A percentile compares a stretch with the other conserved stretches of the same genome.
Conservation (phyloP, 37 sponge, comb jelly and placozoan genomes). For the Crambe crambe region DNA sequence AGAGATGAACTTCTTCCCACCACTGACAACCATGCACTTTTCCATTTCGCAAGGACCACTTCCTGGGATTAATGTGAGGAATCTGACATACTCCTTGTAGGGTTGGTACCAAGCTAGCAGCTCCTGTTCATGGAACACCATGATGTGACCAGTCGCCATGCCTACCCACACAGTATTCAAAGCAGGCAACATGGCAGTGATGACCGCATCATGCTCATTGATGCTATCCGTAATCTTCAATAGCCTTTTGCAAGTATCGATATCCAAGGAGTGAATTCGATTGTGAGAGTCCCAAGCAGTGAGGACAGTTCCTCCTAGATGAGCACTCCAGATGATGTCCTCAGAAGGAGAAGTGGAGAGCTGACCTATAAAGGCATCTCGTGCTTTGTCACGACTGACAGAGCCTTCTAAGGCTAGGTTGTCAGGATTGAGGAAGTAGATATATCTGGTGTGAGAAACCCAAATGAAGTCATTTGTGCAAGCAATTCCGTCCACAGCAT, state of each 20-base stretch:
- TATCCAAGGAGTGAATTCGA: slow-evolving; percentile 41
- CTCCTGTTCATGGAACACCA: slow-evolving; percentile 63
- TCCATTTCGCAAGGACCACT: slow-evolving; percentile 65
- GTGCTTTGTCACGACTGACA: slow-evolving; percentile 16
- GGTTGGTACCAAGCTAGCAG: slow-evolving; percentile 62
- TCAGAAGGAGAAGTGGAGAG: slow-evolving; percentile 36
- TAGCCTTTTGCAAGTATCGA: slow-evolving; percentile 29
- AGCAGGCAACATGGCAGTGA: slow-evolving; percentile 71
- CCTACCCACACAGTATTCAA: slow-evolving; percentile 89
- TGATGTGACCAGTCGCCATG: slow-evolving; percentile 83
- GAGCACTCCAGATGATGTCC: slow-evolving; percentile 76
- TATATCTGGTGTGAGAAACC: slow-evolving; percentile 65
- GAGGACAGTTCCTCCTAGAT: slow-evolving; percentile 50
- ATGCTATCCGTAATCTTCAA: not conserved
- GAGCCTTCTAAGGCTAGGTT: slow-evolving; percentile 49
- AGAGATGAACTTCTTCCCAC: slow-evolving; percentile 56
- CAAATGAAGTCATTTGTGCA: slow-evolving; percentile 52
- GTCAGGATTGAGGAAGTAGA: slow-evolving; percentile 63
- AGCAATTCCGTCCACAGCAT: slow-evolving; percentile 57
- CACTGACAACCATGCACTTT: slow-evolving; percentile 70
- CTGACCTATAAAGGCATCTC: slow-evolving; percentile 56
- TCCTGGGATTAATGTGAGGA: slow-evolving; percentile 51
- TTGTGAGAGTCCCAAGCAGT: slow-evolving; percentile 72
- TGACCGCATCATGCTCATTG: slow-evolving; percentile 36
- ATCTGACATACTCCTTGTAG: slow-evolving; percentile 69